phyloP scores from a whole-genome alignment of 1,140 invertebrate genomes.

The Bombus huntii region DNA sequence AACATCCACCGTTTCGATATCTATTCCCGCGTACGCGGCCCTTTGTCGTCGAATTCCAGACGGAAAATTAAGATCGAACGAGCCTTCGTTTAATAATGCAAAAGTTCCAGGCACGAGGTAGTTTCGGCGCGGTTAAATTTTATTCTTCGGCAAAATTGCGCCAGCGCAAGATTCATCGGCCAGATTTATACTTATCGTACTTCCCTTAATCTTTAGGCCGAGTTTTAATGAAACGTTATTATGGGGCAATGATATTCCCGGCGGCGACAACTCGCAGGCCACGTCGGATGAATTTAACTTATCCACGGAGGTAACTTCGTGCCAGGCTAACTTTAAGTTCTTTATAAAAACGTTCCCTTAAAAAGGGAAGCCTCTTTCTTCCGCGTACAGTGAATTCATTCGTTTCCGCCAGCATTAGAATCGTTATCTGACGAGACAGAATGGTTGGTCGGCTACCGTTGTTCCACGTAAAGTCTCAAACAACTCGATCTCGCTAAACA shows the following conservation, averaged over 20 bases:
- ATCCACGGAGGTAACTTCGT: slow-evolving; percentile 13
- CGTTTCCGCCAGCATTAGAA: background rate
- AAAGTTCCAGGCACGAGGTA: too few relatives aligned
- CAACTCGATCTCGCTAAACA: background rate
- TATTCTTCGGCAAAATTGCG: background rate
- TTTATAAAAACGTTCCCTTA: background rate
- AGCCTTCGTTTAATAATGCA: background rate
- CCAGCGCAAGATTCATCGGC: background rate
- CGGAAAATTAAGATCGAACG: slow-evolving; percentile 14
- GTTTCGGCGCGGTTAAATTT: background rate
- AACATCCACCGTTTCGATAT: slow-evolving; percentile 30
- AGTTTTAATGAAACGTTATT: slow-evolving; percentile 46
- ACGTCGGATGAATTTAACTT: slow-evolving; percentile 17
- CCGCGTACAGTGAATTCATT: background rate
- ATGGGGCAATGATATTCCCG: slow-evolving; percentile 21
- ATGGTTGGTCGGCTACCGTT: background rate
- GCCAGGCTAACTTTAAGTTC: background rate
- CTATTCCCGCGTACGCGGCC: background rate
- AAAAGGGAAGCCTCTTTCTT: background rate
- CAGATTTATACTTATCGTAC: slow-evolving; percentile 15
- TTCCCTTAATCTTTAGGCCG: background rate
- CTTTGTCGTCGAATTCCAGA: background rate
- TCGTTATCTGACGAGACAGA: background rate
- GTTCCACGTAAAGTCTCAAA: background rate
- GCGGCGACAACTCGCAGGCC: background rate